Base-by-base conservation (phyloP, 2,888 invertebrate genomes). In the Brenthis hecate region DNA sequence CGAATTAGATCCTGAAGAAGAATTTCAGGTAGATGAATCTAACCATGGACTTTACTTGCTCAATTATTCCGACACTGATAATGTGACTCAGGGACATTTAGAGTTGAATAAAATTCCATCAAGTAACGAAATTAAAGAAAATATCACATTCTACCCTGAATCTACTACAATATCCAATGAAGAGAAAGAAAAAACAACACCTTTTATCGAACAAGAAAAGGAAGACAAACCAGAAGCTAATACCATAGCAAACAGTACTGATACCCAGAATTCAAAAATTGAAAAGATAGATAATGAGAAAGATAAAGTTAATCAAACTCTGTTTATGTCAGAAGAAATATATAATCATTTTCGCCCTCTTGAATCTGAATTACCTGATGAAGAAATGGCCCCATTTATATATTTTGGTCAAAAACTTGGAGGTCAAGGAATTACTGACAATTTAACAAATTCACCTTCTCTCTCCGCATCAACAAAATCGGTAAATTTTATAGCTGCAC, bases 311-410 rank as follows among this genome's bases (percentile, higher is more conserved):
- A 94, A 94, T 76, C 94, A 92, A 63, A 94, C 93, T 1, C 84
- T 93, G 8, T 93, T 93, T 61, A 94, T 94, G 93, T 93, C 94
- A 1, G 94, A 94, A 74, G 94, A 94, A 66, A 84, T 95, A 68
- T 95, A 95, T 76, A 95, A 95, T 75, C 94, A 95, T 75, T 95
- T 95, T 75, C 84, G 94, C 51, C 95, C 95, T 0, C 88, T 95
- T 51, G 95, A 95, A 79, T 87, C 93, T 36, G 94, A 95, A 76
- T 84, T 95, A 66, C 94, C 94, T 0, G 93, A 93, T 56, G 95
- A 95, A 81, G 95, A 95, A 77, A 94, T 95, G 90, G 94, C 94
- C 61, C 95, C 96, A 13, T 96, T 96, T 83, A 88, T 95, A 68
- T 95, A 93, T 79, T 96, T 96, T 80, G 96, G 96, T 0, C 94